Evolutionary conservation across 2,113 vertebrate species (phyloP).

Genomic region (Limnothrissa miodon): DNA sequence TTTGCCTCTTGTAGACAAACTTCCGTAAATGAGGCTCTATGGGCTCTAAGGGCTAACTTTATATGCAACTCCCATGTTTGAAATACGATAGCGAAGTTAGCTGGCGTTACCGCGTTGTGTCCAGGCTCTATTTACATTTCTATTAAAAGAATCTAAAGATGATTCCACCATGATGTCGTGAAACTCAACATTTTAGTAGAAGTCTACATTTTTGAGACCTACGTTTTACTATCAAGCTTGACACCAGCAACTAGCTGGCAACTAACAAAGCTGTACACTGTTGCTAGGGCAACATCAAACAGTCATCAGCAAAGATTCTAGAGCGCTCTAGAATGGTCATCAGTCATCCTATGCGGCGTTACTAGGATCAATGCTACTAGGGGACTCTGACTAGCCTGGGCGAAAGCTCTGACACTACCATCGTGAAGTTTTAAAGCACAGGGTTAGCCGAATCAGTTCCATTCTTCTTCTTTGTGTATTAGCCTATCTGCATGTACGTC

Average conservation of each 20-base stretch:
- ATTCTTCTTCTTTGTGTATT: too few relatives aligned
- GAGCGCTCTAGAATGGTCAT: too few relatives aligned
- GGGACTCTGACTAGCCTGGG: too few relatives aligned
- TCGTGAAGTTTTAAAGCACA: too few relatives aligned
- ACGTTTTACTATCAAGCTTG: neutral
- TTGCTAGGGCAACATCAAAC: neutral
- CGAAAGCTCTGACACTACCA: too few relatives aligned
- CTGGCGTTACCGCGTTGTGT: neutral
- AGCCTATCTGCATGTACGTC: too few relatives aligned
- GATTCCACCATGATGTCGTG: neutral
- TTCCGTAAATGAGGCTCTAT: neutral
- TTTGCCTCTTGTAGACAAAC: neutral
- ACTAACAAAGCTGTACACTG: neutral
- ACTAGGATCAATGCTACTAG: too few relatives aligned
- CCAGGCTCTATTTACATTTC: neutral
- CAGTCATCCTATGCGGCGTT: too few relatives aligned
- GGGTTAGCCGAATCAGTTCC: too few relatives aligned
- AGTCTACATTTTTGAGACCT: neutral
- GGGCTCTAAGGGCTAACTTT: too few relatives aligned
- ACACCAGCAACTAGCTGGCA: neutral
- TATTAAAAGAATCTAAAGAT: neutral
- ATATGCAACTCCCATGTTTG: conserved; percentile 42
- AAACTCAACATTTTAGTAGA: neutral
- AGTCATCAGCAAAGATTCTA: neutral
- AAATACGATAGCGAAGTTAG: conserved; percentile 50